Base-by-base conservation (phyloP, 1,140 invertebrate species). In the Macrotrachela quadricornifera region DNA sequence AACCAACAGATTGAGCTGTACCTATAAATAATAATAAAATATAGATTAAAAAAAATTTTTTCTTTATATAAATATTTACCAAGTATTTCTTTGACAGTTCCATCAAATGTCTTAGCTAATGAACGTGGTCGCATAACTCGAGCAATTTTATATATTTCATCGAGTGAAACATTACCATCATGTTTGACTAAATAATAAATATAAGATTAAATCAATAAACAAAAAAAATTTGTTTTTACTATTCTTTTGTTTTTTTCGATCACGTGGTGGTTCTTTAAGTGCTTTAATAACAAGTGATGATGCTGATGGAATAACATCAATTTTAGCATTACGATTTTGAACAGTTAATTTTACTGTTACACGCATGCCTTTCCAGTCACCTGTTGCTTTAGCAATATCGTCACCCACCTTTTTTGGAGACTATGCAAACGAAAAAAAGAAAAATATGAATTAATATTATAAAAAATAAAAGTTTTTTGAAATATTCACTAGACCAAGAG, bases 331-430 rank as follows among this genome's bases (percentile, higher is more conserved):
- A 70, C 94, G 79, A 72, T 99, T 99, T 71, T 97, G 92, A 64
- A 99, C 96, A 40, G 86, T 91, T 58, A 99, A 73, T 63, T 90
- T 83, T 0, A 96, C 90, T 10, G 92, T 99, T 59, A 99, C 92
- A 74, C 96, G 96, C 45, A 99, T 72, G 61, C 92, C 94, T 68
- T 97, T 97, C 92, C 92, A 99, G 63, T 97, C 92, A 49, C 80
- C 77, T 13, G 92, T 97, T 1, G 88, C 86, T 71, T 99, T 99
- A 51, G 91, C 88, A 66, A 99, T 99, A 71, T 99, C 94, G 76
- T 99, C 94, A 77, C 92, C 94, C 64, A 99, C 81, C 78, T 99
- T 99, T 74, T 99, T 99, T 37, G 94, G 94, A 44, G 91, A 91
- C 83, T 87, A 62, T 4, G 8, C 15, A 30, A 4, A 49, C 6